Evolutionary conservation across 1,140 invertebrate genomes (phyloP).

Genomic region (Pseudomyrmex dendroicus): DNA sequence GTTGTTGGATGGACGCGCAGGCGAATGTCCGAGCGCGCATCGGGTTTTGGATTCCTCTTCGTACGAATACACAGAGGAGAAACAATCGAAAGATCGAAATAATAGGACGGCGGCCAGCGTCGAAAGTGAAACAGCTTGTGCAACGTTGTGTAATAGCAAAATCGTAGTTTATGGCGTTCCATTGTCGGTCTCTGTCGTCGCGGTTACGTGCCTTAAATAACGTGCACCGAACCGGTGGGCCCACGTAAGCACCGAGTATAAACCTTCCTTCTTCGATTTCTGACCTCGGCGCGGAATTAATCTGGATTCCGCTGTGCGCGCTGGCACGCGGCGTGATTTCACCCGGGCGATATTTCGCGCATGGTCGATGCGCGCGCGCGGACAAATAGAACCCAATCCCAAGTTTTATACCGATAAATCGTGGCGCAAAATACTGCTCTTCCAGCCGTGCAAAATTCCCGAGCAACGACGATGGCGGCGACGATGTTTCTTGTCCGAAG

Average conservation of each 20-base stretch:
- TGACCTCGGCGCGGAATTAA: constrained; percentile 46
- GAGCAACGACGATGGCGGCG: background rate
- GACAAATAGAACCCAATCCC: constrained; percentile 17
- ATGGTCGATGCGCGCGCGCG: constrained; percentile 18
- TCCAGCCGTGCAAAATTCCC: constrained; percentile 27
- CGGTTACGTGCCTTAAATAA: constrained; percentile 36
- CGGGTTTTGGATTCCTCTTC: constrained; percentile 34
- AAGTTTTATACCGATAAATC: constrained; percentile 55
- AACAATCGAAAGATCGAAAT: constrained; percentile 51
- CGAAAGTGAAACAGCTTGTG: constrained; percentile 42
- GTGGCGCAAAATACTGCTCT: constrained; percentile 46
- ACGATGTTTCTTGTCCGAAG: constrained; percentile 49
- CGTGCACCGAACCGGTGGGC: background rate
- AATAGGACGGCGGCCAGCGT: constrained; percentile 26
- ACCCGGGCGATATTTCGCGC: constrained; percentile 39
- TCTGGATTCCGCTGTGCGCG: constrained; percentile 37
- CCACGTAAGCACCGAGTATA: constrained; percentile 48
- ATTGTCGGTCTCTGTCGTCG: constrained; percentile 38
- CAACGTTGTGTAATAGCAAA: constrained; percentile 40
- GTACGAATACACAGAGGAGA: background rate
- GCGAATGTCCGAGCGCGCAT: constrained; percentile 1
- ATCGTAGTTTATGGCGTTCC: constrained; percentile 36
- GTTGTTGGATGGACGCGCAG: background rate
- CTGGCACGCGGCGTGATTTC: constrained; percentile 46
- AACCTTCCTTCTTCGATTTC: constrained; percentile 27